Evolutionary conservation across 2,797 vertebrate genomes (phyloP).

Genomic region (Garrulus glandarius): DNA sequence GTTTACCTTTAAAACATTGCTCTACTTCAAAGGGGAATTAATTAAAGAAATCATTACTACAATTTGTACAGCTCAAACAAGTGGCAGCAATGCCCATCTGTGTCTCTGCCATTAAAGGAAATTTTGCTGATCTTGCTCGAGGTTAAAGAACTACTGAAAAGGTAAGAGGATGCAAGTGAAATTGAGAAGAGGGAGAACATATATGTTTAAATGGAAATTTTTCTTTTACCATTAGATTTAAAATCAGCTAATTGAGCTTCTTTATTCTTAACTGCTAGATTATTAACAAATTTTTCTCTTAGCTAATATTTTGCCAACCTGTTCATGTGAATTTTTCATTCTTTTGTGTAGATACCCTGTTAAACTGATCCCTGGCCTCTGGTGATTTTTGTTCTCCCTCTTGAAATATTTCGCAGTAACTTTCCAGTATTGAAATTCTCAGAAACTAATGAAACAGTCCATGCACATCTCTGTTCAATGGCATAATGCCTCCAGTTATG

Average conservation of each 20-base stretch:
- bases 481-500: constrained; percentile 3
- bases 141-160: not conserved
- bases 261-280: not conserved
- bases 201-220: not conserved
- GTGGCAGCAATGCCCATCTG: not conserved
- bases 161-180: not conserved
- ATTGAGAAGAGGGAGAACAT: not conserved
- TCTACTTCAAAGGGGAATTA: not conserved
- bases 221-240: not conserved
- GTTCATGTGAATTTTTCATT: not conserved
- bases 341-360: not conserved
- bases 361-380: not conserved
- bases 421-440: not conserved
- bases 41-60: not conserved
- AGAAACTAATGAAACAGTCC: constrained; percentile 7
- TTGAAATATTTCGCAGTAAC: not conserved
- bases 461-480: not conserved
- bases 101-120: not conserved
- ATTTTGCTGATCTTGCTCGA: not conserved
- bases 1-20: not conserved
- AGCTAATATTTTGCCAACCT: not conserved
- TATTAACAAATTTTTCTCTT: not conserved
- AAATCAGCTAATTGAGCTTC: not conserved
- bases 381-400: not conserved
- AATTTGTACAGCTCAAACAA: not conserved